Conservation (phyloP, 23 tunicate genomes). For the Halocynthia aurantium region DNA sequence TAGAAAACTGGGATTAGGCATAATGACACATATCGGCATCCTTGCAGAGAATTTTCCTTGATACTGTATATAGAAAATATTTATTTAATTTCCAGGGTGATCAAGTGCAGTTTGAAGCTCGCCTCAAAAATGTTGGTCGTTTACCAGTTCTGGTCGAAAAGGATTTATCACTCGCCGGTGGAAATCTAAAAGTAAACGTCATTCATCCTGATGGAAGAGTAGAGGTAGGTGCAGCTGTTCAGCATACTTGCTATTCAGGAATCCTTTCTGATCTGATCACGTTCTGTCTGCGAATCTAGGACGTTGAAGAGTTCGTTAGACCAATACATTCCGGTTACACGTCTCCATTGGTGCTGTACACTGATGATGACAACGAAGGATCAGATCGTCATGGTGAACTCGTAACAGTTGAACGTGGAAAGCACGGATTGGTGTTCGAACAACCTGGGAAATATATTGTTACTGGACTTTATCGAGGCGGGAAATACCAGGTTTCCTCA, state of each 20-base stretch:
- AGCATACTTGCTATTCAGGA: too few relatives aligned
- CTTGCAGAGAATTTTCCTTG: not conserved
- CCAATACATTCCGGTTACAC: slow-evolving; percentile 44
- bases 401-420: slow-evolving; percentile 48
- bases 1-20: too few relatives aligned
- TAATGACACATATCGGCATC: too few relatives aligned
- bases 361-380: slow-evolving; percentile 46
- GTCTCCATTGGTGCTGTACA: slow-evolving; percentile 43
- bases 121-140: slow-evolving; percentile 42
- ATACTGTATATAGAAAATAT: not conserved
- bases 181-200: slow-evolving; percentile 43
- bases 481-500: slow-evolving; percentile 31
- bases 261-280: not conserved
- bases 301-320: slow-evolving; percentile 29
- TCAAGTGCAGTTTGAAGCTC: slow-evolving; percentile 45
- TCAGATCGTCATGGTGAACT: slow-evolving; percentile 45
- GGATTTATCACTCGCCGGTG: slow-evolving; percentile 39
- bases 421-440: slow-evolving; percentile 20
- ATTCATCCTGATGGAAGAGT: slow-evolving; percentile 47
- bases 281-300: slow-evolving; percentile 3
- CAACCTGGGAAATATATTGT: slow-evolving; percentile 43
- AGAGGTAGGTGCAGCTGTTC: slow-evolving; percentile 6
- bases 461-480: slow-evolving; percentile 44
- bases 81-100: slow-evolving; percentile 36
- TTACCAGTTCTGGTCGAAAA: slow-evolving; percentile 35